phyloP scores from a whole-genome alignment of 2,797 vertebrate genomes.

The Sebastes reedi region DNA sequence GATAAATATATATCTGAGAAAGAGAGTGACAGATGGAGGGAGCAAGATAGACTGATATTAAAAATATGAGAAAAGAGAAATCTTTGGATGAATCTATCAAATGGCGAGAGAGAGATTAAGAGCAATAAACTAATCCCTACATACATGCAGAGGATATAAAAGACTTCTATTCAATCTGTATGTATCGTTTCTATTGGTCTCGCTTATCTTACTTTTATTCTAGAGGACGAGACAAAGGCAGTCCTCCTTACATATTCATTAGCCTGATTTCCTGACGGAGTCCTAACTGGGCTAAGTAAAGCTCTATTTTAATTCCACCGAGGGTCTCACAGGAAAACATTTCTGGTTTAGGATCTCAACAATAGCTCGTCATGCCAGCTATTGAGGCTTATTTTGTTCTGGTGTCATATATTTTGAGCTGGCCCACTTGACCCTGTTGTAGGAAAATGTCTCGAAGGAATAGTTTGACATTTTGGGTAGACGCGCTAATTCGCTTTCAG shows the following conservation, averaged over 20 bases:
- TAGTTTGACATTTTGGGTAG: not conserved
- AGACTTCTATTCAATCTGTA: not conserved
- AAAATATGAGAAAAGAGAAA: conserved; percentile 29
- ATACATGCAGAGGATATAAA: conserved; percentile 19
- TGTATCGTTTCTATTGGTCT: not conserved
- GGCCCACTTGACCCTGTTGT: conserved; percentile 11
- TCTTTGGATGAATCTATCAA: conserved; percentile 47
- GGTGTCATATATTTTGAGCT: conserved; percentile 23
- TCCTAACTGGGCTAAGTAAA: conserved; percentile 62
- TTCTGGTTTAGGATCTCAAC: conserved; percentile 48
- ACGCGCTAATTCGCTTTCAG: not conserved
- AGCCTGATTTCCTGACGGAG: conserved; percentile 61
- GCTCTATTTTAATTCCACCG: conserved; percentile 53
- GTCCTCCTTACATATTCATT: conserved; percentile 61
- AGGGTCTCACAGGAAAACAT: conserved; percentile 59
- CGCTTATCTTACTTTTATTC: conserved; percentile 20
- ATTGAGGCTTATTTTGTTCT: conserved; percentile 22
- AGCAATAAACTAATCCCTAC: conserved; percentile 35
- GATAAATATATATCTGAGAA: conserved; percentile 41
- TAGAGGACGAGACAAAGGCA: conserved; percentile 52
- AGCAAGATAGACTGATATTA: conserved; percentile 48
- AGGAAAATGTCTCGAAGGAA: conserved; percentile 5
- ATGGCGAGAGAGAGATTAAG: conserved; percentile 39
- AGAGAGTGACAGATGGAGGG: conserved; percentile 55
- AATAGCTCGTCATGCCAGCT: conserved; percentile 6